phyloP scores from a whole-genome alignment of 2,797 vertebrate genomes.

The Syngnathus acus region DNA sequence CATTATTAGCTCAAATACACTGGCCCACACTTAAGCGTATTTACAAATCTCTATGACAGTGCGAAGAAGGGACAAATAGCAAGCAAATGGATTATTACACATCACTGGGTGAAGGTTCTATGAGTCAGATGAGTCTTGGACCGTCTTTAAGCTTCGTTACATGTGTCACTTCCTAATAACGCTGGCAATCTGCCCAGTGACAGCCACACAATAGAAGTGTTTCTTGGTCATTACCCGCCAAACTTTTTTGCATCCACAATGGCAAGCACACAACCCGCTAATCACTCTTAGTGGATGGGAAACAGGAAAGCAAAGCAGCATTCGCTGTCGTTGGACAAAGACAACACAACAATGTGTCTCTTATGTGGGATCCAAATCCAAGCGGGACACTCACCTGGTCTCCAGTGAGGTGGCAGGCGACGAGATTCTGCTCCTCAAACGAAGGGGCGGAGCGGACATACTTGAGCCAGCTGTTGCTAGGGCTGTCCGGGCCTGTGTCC shows the following conservation, averaged over 20 bases:
- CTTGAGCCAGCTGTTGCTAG: constrained; percentile 84
- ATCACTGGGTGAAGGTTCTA: constrained; percentile 30
- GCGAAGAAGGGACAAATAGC: background rate
- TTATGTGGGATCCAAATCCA: background rate
- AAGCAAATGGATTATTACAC: background rate
- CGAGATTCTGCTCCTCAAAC: constrained; percentile 87
- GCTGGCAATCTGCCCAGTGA: constrained; percentile 38
- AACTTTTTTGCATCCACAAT: constrained; percentile 24
- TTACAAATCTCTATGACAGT: background rate
- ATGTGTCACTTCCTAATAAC: constrained; percentile 52
- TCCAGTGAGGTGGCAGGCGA: constrained; percentile 78
- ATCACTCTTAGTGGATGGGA: constrained; percentile 13
- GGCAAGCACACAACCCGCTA: constrained; percentile 5
- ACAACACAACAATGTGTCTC: constrained; percentile 4
- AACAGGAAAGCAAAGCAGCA: constrained; percentile 8
- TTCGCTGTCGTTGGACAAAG: background rate
- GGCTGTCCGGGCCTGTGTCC: constrained; percentile 66
- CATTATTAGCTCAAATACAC: background rate
- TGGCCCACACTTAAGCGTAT: background rate
- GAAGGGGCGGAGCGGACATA: constrained; percentile 84
- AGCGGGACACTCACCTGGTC: constrained; percentile 80
- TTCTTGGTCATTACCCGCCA: constrained; percentile 41
- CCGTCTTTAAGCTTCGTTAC: constrained; percentile 41
- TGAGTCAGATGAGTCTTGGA: constrained; percentile 34
- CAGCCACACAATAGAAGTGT: constrained; percentile 49